Evolutionary conservation across 35 echinoderm and acorn worm species (phyloP), one percentile per base, ranked within the genome.

Genomic region (Eucidaris tribuloides): DNA sequence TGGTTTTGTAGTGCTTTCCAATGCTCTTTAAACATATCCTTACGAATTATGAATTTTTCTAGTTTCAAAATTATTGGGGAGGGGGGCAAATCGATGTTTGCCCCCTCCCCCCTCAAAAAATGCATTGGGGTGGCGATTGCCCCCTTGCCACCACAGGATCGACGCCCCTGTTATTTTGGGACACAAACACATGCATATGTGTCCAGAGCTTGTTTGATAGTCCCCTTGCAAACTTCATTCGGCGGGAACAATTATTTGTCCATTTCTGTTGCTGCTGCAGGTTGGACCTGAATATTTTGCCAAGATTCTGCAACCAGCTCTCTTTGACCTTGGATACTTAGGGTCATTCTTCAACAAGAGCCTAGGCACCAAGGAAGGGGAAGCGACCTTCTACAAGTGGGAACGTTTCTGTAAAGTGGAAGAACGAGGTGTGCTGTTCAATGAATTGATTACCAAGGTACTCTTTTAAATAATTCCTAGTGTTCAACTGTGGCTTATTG

Each of bases 241-340:
- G 7, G 44, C 68, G 13, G 6, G 2, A 43, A 71, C 28, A 17
- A 25, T 22, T 44, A 5, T 6, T 74, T 3, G 44, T 84, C 37
- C 7, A 56, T 57, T 3, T 42, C 43, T 66, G 34, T 25, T 68
- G 15, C 27, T 68, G 15, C 27, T 20, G 37, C 81, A 89, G 86
- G 86, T 89, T 70, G 86, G 86, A 55, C 78, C 58, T 70, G 60
- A 66, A 35, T 89, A 89, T 42, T 89, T 82, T 60, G 79, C 43
- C 2, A 7, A 82, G 27, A 57, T 55, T 15, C 59, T 89, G 0
- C 43, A 89, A 19, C 77, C 77, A 44, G 77, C 79, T 20, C 34
- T 89, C 28, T 37, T 65, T 13, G 39, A 74, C 9, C 59, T 89
- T 13, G 86, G 86, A 33, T 89, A 80, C 58, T 35, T 39, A 45